Conservation (phyloP, 2,113 vertebrate genomes). For the Gasterosteus nipponicus region DNA sequence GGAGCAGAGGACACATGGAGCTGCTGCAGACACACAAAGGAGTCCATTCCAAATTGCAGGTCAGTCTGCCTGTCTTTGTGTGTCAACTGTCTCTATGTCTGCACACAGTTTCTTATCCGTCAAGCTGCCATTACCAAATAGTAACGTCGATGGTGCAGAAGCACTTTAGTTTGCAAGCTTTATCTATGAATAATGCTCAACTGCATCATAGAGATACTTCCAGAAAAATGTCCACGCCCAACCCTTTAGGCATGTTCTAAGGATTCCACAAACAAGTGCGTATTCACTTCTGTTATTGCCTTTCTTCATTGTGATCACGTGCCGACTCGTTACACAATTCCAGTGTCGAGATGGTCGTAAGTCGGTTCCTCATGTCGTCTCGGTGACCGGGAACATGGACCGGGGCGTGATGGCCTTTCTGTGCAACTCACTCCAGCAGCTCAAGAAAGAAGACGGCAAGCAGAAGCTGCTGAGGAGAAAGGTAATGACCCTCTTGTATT, state of each 20-base stretch:
- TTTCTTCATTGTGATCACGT: neutral
- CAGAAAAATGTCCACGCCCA: neutral
- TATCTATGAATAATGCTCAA: neutral
- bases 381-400: conserved; percentile 87
- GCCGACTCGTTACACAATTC: neutral
- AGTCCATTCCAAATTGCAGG: conserved; percentile 80
- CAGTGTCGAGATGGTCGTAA: conserved; percentile 89
- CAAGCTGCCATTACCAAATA: neutral
- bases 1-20: conserved; percentile 83
- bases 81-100: neutral
- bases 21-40: conserved; percentile 83
- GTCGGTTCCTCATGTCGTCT: conserved; percentile 87
- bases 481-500: conserved; percentile 67
- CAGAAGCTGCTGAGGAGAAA: conserved; percentile 85
- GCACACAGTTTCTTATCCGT: neutral
- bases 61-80: conserved; percentile 46
- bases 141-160: neutral
- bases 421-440: conserved; percentile 88
- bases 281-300: neutral
- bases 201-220: neutral
- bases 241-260: neutral
- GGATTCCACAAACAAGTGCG: neutral
- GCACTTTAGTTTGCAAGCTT: neutral
- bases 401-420: conserved; percentile 87
- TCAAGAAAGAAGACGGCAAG: conserved; percentile 81